Percentiles rank a stretch among this genome's conserved stretches.
These are phyloP conservation scores for Smittia aterrima DNA, from an alignment of 2,888 invertebrate species.

Conservation along the genomic window DNA sequence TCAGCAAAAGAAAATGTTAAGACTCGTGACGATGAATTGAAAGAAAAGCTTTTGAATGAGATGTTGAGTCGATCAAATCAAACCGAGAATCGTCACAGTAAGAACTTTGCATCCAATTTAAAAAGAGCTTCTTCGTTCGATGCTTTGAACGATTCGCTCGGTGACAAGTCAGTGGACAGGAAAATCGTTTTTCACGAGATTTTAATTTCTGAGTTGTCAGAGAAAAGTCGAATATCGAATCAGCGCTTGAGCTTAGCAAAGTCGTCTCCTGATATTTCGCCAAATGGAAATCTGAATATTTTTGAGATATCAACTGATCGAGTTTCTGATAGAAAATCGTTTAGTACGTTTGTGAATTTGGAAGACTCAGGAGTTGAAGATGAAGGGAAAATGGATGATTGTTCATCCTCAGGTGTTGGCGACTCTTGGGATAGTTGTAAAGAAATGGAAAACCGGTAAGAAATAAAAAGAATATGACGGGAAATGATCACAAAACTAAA, in stretches of 20 bases:
- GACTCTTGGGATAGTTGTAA: constrained; percentile 55
- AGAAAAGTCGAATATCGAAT: constrained; percentile 58
- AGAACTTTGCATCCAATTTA: constrained; percentile 45
- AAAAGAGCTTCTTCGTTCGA: constrained; percentile 38
- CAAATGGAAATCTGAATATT: constrained; percentile 48
- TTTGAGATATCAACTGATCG: constrained; percentile 44
- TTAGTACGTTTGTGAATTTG: constrained; percentile 59
- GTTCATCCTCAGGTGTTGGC: constrained; percentile 53
- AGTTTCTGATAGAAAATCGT: constrained; percentile 53
- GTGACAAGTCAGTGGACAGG: constrained; percentile 48
- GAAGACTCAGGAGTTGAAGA: constrained; percentile 56
- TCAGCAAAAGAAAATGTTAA: not conserved
- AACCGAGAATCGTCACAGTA: constrained; percentile 28
- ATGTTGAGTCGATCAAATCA: constrained; percentile 17
- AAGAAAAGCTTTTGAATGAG: constrained; percentile 36
- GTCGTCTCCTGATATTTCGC: constrained; percentile 47
- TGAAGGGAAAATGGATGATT: constrained; percentile 53
- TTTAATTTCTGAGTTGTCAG: constrained; percentile 67
- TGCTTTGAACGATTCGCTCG: constrained; percentile 11
- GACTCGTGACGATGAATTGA: constrained; percentile 31
- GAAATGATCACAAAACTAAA: not conserved
- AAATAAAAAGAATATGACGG: not conserved
- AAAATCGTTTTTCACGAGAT: constrained; percentile 61
- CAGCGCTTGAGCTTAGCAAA: constrained; percentile 54
- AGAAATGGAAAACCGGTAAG: constrained; percentile 49